These are phyloP conservation scores for Toxonevra muliebris DNA, from an alignment of 2,888 invertebrate species.

Conservation along the genomic window DNA sequence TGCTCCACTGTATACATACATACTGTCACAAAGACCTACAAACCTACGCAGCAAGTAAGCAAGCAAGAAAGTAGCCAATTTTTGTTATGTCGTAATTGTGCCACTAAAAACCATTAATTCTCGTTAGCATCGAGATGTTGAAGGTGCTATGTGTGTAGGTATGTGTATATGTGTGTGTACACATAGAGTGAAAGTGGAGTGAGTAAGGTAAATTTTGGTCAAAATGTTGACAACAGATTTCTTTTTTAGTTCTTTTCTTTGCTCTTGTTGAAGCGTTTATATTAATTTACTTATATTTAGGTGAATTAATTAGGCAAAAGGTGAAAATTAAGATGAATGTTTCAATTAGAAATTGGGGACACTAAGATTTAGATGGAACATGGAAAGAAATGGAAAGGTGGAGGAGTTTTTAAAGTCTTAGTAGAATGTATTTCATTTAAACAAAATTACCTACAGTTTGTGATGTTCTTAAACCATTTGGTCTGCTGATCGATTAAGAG, in stretches of 20 bases:
- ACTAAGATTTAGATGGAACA: too few species aligned
- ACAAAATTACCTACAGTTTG: too few species aligned
- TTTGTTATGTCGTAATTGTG: slow-evolving; percentile 55
- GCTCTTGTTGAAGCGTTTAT: slow-evolving; percentile 48
- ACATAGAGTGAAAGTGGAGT: neutral
- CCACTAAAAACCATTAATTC: slow-evolving; percentile 62
- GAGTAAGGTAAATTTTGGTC: slow-evolving; percentile 10
- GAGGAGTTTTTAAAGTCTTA: too few species aligned
- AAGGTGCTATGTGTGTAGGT: neutral
- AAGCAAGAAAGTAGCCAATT: slow-evolving; percentile 30
- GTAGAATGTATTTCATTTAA: too few species aligned
- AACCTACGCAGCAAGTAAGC: too few species aligned
- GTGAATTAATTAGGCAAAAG: slow-evolving; percentile 63
- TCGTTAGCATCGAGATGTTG: slow-evolving; percentile 51
- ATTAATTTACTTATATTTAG: slow-evolving; percentile 61
- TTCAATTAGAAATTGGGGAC: slow-evolving; percentile 55
- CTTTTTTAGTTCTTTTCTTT: too few species aligned
- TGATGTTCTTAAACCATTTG: too few species aligned
- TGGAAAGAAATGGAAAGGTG: too few species aligned
- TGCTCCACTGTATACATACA: slow-evolving; percentile 10
- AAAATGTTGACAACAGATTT: slow-evolving; percentile 26
- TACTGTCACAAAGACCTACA: too few species aligned
- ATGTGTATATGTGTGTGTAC: neutral
- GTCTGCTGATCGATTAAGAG: too few species aligned
- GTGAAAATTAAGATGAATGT: slow-evolving; percentile 64